These are phyloP conservation scores for Nasonia vitripennis DNA, from an alignment of 1,140 invertebrate genomes.

Conservation along the genomic window DNA sequence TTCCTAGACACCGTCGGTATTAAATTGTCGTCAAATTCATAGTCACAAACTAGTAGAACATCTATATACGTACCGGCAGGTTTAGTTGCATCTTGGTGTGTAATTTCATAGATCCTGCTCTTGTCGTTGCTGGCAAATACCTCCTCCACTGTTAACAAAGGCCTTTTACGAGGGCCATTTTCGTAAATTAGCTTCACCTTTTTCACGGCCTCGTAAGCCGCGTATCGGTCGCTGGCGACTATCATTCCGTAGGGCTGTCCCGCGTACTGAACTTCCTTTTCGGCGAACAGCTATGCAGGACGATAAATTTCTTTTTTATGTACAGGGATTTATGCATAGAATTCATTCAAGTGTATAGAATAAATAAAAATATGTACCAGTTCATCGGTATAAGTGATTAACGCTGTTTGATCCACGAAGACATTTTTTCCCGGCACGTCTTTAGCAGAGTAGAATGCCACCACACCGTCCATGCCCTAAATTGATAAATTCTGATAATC, in stretches of 20 bases:
- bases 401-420: too few species aligned
- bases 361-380: too few species aligned
- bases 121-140: slow-evolving; percentile 74
- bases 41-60: not conserved
- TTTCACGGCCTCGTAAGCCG: slow-evolving; percentile 79
- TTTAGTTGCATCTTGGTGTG: slow-evolving; percentile 60
- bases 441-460: slow-evolving; percentile 82
- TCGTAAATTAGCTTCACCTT: slow-evolving; percentile 81
- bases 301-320: not conserved
- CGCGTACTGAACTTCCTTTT: slow-evolving; percentile 77
- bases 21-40: not conserved
- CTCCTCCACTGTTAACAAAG: slow-evolving; percentile 79
- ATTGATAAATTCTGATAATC: too few species aligned
- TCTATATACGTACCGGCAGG: slow-evolving; percentile 5
- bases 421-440: slow-evolving; percentile 85
- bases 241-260: slow-evolving; percentile 85
- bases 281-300: slow-evolving; percentile 72
- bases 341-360: too few species aligned
- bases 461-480: slow-evolving; percentile 75
- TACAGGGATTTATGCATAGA: too few species aligned
- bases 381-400: too few species aligned
- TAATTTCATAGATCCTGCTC: slow-evolving; percentile 61
- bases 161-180: slow-evolving; percentile 69
- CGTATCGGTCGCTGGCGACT: slow-evolving; percentile 77
- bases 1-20: slow-evolving; percentile 29